Percentiles rank a stretch among this genome's conserved stretches.
Evolutionary conservation across 2,113 vertebrate species (phyloP).

Genomic region (Bubo bubo): DNA sequence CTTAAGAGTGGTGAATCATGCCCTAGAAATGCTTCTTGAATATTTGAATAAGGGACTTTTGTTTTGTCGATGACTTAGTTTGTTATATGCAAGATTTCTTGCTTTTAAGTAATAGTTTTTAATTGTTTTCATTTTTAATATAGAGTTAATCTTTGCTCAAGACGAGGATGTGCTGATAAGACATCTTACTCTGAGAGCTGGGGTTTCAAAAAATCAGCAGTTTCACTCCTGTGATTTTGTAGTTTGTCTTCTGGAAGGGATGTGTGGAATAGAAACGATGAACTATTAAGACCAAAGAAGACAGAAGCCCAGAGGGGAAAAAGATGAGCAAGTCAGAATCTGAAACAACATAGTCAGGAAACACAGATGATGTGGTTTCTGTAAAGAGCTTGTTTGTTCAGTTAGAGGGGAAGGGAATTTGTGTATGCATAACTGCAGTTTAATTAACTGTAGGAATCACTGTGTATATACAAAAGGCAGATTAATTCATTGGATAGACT

Average conservation of each 20-base stretch:
- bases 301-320: background rate
- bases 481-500: background rate
- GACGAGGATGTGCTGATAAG: background rate
- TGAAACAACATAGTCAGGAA: conserved; percentile 35
- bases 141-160: background rate
- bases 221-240: background rate
- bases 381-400: conserved; percentile 37
- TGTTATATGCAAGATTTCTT: background rate
- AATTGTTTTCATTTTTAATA: background rate
- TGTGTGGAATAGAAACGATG: background rate
- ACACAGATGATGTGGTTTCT: conserved; percentile 21
- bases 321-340: conserved; percentile 42
- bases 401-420: conserved; percentile 5
- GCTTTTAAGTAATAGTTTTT: background rate
- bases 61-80: background rate
- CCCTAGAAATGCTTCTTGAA: background rate
- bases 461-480: background rate
- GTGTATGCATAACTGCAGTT: conserved; percentile 8
- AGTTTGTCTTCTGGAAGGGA: background rate
- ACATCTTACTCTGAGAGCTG: background rate
- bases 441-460: background rate
- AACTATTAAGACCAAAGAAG: background rate
- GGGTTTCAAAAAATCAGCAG: background rate
- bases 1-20: background rate
- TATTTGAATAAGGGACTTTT: background rate